Evolutionary conservation across 2,888 invertebrate genomes (phyloP).

Genomic region (Perdita meconis): DNA sequence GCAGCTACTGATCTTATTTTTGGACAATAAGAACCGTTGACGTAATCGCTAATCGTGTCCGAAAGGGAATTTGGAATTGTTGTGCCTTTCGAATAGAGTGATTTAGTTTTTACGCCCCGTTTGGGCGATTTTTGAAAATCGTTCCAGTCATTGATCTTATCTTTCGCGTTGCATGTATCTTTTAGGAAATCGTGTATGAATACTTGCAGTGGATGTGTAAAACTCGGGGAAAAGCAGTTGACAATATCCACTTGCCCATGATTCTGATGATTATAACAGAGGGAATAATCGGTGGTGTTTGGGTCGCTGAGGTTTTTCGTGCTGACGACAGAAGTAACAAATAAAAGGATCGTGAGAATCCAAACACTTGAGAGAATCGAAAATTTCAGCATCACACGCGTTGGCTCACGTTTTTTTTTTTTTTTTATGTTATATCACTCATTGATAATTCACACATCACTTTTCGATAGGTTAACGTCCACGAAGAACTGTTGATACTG

Average conservation of each 20-base stretch:
- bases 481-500: conserved; percentile 22
- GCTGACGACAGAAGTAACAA: conserved; percentile 34
- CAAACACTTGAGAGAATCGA: conserved; percentile 45
- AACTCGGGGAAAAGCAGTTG: background rate
- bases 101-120: background rate
- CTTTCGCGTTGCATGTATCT: background rate
- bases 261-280: background rate
- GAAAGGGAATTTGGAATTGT: background rate
- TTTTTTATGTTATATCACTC: conserved; percentile 16
- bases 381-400: conserved; percentile 70
- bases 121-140: background rate
- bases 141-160: background rate
- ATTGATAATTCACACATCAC: conserved; percentile 11
- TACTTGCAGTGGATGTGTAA: background rate
- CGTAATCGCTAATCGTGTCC: background rate
- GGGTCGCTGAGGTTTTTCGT: conserved; percentile 43
- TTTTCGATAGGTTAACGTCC: conserved; percentile 16
- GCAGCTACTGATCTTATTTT: background rate
- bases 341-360: conserved; percentile 57
- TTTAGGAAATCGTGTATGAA: conserved; percentile 3
- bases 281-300: background rate
- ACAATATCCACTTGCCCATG: background rate
- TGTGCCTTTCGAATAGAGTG: background rate
- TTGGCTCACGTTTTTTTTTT: conserved; percentile 25
- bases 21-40: background rate